Percentiles rank a stretch among this genome's conserved stretches.
These are phyloP conservation scores for Zaprionus lineosus DNA, from an alignment of 2,888 invertebrate species.

Conservation along the genomic window DNA sequence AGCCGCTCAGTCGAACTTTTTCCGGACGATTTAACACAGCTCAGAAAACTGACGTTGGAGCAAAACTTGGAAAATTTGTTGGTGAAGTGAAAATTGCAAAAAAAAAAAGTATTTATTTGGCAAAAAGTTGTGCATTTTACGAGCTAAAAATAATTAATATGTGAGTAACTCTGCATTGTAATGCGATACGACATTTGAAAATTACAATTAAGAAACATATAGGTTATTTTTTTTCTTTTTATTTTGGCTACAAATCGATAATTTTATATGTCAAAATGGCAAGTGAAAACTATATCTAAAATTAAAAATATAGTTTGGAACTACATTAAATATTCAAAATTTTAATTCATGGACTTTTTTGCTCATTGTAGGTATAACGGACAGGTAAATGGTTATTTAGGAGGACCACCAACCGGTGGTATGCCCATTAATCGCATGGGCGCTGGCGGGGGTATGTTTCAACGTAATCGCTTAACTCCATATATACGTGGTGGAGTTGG, in stretches of 20 bases:
- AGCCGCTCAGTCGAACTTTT: not conserved
- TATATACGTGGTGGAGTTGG: conserved; percentile 61
- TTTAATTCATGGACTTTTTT: conserved; percentile 54
- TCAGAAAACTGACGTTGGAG: conserved; percentile 57
- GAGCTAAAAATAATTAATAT: conserved; percentile 52
- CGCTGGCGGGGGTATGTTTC: conserved; percentile 80
- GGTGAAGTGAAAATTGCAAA: conserved; percentile 67
- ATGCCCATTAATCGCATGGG: conserved; percentile 70
- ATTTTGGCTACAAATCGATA: conserved; percentile 67
- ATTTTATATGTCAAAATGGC: conserved; percentile 73
- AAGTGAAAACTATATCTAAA: conserved; percentile 58
- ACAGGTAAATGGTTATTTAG: conserved; percentile 67
- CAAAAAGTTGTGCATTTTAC: conserved; percentile 46
- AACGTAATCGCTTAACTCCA: conserved; percentile 66
- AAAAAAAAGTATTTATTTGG: conserved; percentile 55
- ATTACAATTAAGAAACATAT: not conserved
- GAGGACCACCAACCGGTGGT: conserved; percentile 51
- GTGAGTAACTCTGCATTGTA: conserved; percentile 35
- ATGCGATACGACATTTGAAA: not conserved
- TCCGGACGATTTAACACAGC: conserved; percentile 4
- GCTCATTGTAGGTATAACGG: conserved; percentile 69
- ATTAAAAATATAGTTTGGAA: conserved; percentile 33
- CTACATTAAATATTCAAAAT: conserved; percentile 54
- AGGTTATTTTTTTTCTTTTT: conserved; percentile 17
- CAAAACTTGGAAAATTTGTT: conserved; percentile 66